Conservation (phyloP, 2,113 vertebrate species). For the Meriones unguiculatus region DNA sequence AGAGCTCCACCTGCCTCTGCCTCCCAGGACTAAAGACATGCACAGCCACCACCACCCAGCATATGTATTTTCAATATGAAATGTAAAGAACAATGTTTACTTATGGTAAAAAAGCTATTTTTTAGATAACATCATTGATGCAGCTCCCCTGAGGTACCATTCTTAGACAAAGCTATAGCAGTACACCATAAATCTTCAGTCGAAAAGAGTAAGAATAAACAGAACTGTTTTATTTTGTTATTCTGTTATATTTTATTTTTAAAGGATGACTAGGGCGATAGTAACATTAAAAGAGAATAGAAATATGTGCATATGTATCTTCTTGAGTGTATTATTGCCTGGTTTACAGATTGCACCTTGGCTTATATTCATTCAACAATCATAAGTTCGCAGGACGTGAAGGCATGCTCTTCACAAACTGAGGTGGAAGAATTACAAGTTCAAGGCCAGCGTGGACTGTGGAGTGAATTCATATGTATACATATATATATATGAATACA, state of each 20-base stretch:
- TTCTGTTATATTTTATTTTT: neutral
- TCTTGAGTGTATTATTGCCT: neutral
- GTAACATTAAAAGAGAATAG: neutral
- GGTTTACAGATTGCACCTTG: neutral
- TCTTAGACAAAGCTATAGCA: neutral
- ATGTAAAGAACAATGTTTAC: conserved; percentile 8
- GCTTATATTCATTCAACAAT: neutral
- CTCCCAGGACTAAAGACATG: neutral
- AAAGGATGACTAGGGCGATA: neutral
- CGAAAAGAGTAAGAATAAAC: neutral
- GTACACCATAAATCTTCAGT: neutral
- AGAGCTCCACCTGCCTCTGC: neutral
- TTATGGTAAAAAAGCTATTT: neutral
- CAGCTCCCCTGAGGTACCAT: neutral
- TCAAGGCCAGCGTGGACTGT: neutral
- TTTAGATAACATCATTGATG: neutral
- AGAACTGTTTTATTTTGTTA: neutral
- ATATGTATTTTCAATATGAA: conserved; percentile 29
- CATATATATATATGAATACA: too few relatives aligned
- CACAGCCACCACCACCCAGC: neutral
- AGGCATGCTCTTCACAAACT: neutral
- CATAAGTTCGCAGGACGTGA: neutral
- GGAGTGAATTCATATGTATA: neutral
- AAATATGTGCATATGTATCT: too few relatives aligned
- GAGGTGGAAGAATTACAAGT: neutral